Evolutionary conservation across 2,797 vertebrate species (phyloP).

Genomic region (Lepus oiostolus): DNA sequence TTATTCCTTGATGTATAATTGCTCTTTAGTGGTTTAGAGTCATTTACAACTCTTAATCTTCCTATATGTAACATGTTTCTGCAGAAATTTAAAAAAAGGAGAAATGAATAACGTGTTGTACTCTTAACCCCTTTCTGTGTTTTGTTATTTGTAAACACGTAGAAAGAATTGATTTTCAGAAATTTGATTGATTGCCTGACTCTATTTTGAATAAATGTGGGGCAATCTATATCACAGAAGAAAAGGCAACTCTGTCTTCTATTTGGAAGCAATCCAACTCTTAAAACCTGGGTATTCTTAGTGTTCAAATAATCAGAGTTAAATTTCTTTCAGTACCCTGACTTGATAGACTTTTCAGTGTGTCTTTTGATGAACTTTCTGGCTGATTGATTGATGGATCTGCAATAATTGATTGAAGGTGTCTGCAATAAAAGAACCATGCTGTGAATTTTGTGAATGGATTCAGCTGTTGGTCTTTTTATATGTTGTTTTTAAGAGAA

Average conservation of each 20-base stretch:
- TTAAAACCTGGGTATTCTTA: constrained; percentile 50
- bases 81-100: constrained; percentile 59
- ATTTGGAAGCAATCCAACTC: constrained; percentile 54
- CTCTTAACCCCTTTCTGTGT: not conserved
- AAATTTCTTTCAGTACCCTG: constrained; percentile 54
- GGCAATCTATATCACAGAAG: constrained; percentile 56
- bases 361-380: constrained; percentile 75
- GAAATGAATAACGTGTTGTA: constrained; percentile 37
- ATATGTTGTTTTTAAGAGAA: not conserved
- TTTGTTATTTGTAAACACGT: constrained; percentile 73
- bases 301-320: constrained; percentile 71
- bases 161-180: constrained; percentile 67
- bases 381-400: constrained; percentile 67
- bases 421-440: constrained; percentile 39
- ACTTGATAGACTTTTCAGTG: constrained; percentile 73
- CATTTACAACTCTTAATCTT: constrained; percentile 61
- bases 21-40: constrained; percentile 36
- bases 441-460: constrained; percentile 54
- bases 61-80: constrained; percentile 49
- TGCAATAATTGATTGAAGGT: constrained; percentile 64
- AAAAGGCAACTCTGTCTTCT: constrained; percentile 47
- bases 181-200: constrained; percentile 69
- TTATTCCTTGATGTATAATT: constrained; percentile 66
- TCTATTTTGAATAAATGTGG: constrained; percentile 60
- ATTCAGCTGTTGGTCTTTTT: constrained; percentile 52